These are phyloP conservation scores for Halocaridina rubra DNA, from an alignment of 2,888 invertebrate species.

Conservation along the genomic window DNA sequence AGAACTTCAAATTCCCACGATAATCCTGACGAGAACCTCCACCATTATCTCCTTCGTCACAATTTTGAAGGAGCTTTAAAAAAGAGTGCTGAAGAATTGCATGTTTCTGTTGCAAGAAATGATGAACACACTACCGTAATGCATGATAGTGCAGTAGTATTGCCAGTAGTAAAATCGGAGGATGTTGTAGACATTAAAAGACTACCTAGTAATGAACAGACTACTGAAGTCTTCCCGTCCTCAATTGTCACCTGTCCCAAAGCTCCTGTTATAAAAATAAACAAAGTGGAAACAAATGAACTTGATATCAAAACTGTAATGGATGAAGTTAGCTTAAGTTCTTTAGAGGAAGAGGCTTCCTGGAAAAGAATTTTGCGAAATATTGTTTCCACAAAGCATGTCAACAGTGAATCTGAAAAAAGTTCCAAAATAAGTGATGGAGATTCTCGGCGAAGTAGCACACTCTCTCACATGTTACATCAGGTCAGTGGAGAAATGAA, in stretches of 20 bases:
- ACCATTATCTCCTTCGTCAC: slow-evolving; percentile 26
- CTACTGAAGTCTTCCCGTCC: not conserved
- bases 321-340: no score
- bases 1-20: not conserved
- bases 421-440: not conserved
- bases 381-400: no score
- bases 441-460: slow-evolving; percentile 33
- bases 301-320: no score
- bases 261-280: not conserved
- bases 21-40: slow-evolving; percentile 19
- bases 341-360: no score
- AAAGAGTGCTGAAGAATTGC: slow-evolving; percentile 4
- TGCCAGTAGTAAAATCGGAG: no score
- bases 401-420: no score
- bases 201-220: no score
- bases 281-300: not conserved
- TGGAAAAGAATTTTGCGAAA: no score
- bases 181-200: no score
- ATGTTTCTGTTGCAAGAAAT: no score
- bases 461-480: slow-evolving; percentile 32
- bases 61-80: slow-evolving; percentile 20
- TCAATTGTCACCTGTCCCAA: not conserved
- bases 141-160: no score
- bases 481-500: slow-evolving; percentile 51
- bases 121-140: no score